Evolutionary conservation across 2,113 vertebrate species (phyloP).

Genomic region (Petromus typicus): DNA sequence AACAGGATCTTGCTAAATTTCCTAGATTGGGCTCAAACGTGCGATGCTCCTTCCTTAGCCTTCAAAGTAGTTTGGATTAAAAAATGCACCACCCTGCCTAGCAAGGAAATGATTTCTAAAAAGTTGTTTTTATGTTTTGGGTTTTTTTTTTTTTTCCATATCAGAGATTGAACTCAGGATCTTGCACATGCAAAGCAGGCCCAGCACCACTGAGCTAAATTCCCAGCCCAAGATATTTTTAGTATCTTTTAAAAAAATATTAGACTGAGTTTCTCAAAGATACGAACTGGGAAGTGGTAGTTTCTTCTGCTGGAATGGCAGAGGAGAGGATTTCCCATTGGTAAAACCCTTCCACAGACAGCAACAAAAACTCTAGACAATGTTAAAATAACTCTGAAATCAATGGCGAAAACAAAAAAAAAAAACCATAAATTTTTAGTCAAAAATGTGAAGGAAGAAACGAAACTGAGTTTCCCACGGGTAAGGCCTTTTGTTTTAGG

Average conservation of each 20-base stretch:
- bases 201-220: too few species aligned
- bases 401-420: not conserved
- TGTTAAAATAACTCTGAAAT: not conserved
- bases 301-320: not conserved
- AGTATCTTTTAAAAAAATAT: not conserved
- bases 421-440: not conserved
- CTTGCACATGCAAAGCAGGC: too few species aligned
- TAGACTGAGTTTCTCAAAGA: not conserved
- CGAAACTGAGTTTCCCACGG: not conserved
- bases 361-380: not conserved
- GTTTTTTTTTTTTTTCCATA: too few species aligned
- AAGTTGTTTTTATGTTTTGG: not conserved
- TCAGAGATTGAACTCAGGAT: too few species aligned
- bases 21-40: not conserved
- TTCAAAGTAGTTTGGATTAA: not conserved
- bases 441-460: constrained; percentile 42
- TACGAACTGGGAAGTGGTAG: not conserved
- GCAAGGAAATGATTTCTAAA: not conserved
- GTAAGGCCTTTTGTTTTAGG: not conserved
- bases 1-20: not conserved
- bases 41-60: not conserved
- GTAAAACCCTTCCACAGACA: not conserved
- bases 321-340: not conserved
- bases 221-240: too few species aligned
- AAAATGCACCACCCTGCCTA: not conserved